Conservation (phyloP, 2,113 vertebrate species). For the Mormyrus iriodes region DNA sequence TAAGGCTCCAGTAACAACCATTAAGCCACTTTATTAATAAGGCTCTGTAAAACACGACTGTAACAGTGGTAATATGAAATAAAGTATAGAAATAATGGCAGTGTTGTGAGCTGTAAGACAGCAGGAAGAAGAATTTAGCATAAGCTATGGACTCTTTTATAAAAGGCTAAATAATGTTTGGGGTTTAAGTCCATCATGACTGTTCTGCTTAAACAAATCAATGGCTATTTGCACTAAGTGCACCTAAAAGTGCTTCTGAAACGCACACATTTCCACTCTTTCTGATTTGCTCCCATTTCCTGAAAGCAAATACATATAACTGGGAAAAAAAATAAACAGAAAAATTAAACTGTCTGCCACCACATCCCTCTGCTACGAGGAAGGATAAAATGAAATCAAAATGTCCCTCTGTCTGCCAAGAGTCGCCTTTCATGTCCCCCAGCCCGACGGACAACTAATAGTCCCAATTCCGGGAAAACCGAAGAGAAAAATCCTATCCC, state of each 20-base stretch:
- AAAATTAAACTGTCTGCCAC: background rate
- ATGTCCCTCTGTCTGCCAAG: conserved; percentile 23
- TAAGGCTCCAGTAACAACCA: background rate
- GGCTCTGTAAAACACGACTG: background rate
- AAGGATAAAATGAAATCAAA: background rate
- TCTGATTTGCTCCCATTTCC: background rate
- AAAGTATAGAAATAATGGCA: background rate
- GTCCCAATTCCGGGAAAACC: conserved; percentile 56
- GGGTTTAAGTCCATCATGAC: background rate
- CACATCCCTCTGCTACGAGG: background rate
- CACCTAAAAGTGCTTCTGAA: background rate
- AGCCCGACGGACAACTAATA: conserved; percentile 34
- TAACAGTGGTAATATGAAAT: background rate
- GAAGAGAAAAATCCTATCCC: conserved; percentile 26
- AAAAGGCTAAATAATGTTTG: background rate
- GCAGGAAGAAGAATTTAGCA: background rate
- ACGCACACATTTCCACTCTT: background rate
- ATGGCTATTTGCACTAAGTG: background rate
- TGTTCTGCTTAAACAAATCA: background rate
- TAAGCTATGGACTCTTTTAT: background rate
- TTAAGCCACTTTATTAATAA: background rate
- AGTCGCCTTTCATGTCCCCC: conserved; percentile 50
- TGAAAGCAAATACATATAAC: conserved; percentile 1
- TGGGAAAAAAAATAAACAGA: background rate
- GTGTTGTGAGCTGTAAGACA: background rate